Percentiles rank a stretch among this genome's conserved stretches.
These are phyloP conservation scores for Sphinx pinastri DNA, from an alignment of 2,888 invertebrate genomes.

Conservation along the genomic window DNA sequence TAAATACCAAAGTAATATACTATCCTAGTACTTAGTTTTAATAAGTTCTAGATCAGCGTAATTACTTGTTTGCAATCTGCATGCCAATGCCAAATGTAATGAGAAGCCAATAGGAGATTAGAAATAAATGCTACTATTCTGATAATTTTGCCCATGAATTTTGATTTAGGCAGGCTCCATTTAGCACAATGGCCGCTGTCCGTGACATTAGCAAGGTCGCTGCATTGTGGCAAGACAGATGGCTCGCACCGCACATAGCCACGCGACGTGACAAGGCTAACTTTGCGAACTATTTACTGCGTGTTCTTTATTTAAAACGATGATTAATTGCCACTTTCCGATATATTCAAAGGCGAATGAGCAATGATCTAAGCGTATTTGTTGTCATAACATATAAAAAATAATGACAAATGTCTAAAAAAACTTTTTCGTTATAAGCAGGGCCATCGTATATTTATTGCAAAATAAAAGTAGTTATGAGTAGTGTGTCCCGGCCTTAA, in stretches of 20 bases:
- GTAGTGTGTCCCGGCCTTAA: conserved; percentile 50
- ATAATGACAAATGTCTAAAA: neutral
- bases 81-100: too few species aligned
- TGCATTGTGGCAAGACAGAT: conserved; percentile 47
- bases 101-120: neutral
- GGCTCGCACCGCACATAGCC: conserved; percentile 30
- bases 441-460: conserved; percentile 23
- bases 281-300: neutral
- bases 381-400: neutral
- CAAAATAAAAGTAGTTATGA: conserved; percentile 2
- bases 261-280: conserved; percentile 36
- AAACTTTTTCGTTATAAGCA: neutral
- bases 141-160: neutral
- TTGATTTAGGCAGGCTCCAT: conserved; percentile 44
- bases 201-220: conserved; percentile 71
- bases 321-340: neutral
- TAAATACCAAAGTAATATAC: too few species aligned
- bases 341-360: neutral
- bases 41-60: too few species aligned
- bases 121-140: neutral
- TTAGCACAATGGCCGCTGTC: conserved; percentile 53
- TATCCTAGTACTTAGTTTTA: too few species aligned
- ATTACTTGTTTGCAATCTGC: too few species aligned
- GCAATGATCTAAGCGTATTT: neutral
- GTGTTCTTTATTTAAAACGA: neutral